These are phyloP conservation scores for Aldabrachelys gigantea DNA, from an alignment of 2,113 vertebrate species.

Conservation along the genomic window DNA sequence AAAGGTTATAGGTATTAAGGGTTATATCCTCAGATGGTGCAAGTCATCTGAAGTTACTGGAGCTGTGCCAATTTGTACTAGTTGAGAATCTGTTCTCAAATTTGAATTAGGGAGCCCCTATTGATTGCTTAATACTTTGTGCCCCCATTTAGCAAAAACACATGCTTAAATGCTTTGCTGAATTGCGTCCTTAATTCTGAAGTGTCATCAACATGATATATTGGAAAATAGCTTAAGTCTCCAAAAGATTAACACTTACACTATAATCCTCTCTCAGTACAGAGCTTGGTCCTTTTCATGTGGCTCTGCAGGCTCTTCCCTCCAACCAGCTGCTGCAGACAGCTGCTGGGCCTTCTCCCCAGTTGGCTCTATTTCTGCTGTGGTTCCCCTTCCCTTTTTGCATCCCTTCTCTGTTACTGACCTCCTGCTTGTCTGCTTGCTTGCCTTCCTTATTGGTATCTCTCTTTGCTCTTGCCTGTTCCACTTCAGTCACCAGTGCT, in stretches of 20 bases:
- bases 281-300: not conserved
- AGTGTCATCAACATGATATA: not conserved
- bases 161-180: not conserved
- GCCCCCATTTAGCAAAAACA: not conserved
- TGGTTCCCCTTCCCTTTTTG: not conserved
- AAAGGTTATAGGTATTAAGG: not conserved
- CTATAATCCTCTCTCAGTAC: not conserved
- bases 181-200: not conserved
- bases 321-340: not conserved
- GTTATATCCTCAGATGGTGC: not conserved
- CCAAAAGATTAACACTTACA: not conserved
- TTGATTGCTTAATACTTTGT: not conserved
- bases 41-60: not conserved
- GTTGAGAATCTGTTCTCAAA: not conserved
- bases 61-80: not conserved
- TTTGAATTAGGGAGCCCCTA: not conserved
- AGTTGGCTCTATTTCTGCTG: not conserved
- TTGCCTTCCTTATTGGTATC: not conserved
- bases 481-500: not conserved
- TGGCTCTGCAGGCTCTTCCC: not conserved
- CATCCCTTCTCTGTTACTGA: not conserved
- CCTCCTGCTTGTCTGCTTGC: slow-evolving; percentile 6
- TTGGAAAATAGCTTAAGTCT: not conserved
- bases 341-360: not conserved
- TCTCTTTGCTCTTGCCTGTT: not conserved